Conservation (phyloP, 2,888 invertebrate genomes). For the Eueremaeus valkanovi region DNA sequence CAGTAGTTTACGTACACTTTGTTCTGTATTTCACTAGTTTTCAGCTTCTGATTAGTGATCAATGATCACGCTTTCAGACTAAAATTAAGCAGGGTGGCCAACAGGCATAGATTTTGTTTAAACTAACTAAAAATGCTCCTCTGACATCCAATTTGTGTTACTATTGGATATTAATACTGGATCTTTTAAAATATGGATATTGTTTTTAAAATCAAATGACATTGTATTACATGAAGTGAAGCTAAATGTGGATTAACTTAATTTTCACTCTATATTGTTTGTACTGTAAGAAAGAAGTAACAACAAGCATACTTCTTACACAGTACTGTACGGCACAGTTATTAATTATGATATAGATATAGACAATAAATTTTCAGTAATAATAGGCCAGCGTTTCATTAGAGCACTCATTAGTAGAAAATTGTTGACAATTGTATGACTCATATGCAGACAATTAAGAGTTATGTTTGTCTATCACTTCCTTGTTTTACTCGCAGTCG, state of each 20-base stretch:
- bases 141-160: not conserved
- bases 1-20: not conserved
- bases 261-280: too few relatives aligned
- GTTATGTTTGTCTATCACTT: not conserved
- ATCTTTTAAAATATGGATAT: too few relatives aligned
- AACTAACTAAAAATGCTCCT: not conserved
- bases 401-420: constrained; percentile 21
- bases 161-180: too few relatives aligned
- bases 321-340: not conserved
- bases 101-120: not conserved
- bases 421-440: not conserved
- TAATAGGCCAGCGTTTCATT: constrained; percentile 25
- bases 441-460: constrained; percentile 10
- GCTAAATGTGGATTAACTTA: too few relatives aligned
- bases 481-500: constrained; percentile 12
- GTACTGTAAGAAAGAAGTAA: not conserved
- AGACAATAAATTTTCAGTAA: constrained; percentile 4
- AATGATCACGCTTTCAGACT: not conserved
- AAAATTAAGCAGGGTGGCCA: too few relatives aligned
- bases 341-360: not conserved
- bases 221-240: too few relatives aligned
- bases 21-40: not conserved
- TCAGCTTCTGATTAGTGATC: constrained; percentile 1
- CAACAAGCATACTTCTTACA: not conserved
- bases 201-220: too few relatives aligned